phyloP scores from a whole-genome alignment of 2,797 vertebrate genomes.

The Pelobates cultripes region DNA sequence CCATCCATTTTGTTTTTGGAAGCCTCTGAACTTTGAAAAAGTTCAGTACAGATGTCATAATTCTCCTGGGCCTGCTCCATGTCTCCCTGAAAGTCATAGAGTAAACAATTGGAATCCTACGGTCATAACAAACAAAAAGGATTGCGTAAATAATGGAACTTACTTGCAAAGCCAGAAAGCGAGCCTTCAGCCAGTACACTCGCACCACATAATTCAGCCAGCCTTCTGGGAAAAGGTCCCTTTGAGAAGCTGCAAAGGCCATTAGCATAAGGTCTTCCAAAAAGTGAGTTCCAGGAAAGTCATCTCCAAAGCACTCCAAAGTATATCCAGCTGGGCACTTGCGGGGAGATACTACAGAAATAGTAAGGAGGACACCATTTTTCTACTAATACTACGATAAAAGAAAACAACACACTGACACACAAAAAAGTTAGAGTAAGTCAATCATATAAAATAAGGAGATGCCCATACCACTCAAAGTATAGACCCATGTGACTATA shows the following conservation, averaged over 20 bases:
- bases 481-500: background rate
- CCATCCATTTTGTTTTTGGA: conserved; percentile 61
- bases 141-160: conserved; percentile 27
- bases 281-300: conserved; percentile 87
- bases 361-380: background rate
- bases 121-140: too few relatives aligned
- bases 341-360: conserved; percentile 79
- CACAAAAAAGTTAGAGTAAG: background rate
- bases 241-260: conserved; percentile 88
- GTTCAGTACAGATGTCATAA: conserved; percentile 90
- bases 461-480: background rate
- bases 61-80: conserved; percentile 95
- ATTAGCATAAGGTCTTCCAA: conserved; percentile 87
- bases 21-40: conserved; percentile 78
- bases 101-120: too few relatives aligned
- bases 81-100: conserved; percentile 79
- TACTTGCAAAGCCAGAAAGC: conserved; percentile 91
- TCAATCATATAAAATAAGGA: too few relatives aligned
- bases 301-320: conserved; percentile 76
- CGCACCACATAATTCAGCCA: conserved; percentile 90
- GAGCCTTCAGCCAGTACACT: conserved; percentile 94
- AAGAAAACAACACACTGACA: background rate
- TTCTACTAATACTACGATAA: background rate
- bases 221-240: conserved; percentile 85
- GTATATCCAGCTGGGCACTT: conserved; percentile 67